Percentiles rank a stretch among this genome's conserved stretches.
Conservation (phyloP, 2,113 vertebrate genomes). For the Paedocypris sp. region DNA sequence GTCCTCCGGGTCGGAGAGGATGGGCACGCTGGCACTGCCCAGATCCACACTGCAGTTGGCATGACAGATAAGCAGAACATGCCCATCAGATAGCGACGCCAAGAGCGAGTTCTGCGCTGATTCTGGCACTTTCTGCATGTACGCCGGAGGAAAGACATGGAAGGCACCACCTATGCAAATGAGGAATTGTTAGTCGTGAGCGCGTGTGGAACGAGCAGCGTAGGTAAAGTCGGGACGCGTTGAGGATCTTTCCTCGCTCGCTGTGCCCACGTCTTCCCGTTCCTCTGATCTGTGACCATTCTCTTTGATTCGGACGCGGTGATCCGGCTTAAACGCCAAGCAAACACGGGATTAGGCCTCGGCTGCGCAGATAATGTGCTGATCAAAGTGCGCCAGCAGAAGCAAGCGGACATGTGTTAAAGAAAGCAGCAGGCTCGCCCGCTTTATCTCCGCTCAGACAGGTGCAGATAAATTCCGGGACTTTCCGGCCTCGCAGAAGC, state of each 20-base stretch:
- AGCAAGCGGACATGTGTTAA: slow-evolving; percentile 57
- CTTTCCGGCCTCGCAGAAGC: slow-evolving; percentile 45
- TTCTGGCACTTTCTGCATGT: slow-evolving; percentile 22
- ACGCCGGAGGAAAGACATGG: slow-evolving; percentile 19
- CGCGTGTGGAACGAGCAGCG: slow-evolving; percentile 17
- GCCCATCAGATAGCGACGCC: slow-evolving; percentile 28
- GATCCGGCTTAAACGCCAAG: slow-evolving; percentile 65
- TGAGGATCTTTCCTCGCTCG: slow-evolving; percentile 27
- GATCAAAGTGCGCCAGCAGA: slow-evolving; percentile 63
- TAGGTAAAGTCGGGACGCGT: neutral
- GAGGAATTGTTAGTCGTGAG: slow-evolving; percentile 26
- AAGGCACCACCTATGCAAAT: slow-evolving; percentile 30
- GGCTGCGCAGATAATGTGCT: slow-evolving; percentile 60
- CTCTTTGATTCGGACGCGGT: slow-evolving; percentile 61
- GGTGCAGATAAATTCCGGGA: slow-evolving; percentile 53
- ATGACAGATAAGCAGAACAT: slow-evolving; percentile 31
- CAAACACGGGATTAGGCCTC: slow-evolving; percentile 67
- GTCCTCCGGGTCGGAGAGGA: slow-evolving; percentile 24
- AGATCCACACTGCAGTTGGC: slow-evolving; percentile 24
- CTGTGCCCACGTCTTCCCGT: slow-evolving; percentile 40
- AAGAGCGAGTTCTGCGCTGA: slow-evolving; percentile 20
- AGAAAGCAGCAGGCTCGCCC: slow-evolving; percentile 44
- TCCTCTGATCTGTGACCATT: slow-evolving; percentile 51
- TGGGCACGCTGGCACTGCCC: slow-evolving; percentile 28
- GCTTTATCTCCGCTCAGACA: slow-evolving; percentile 51